These are phyloP conservation scores for Strigamia crassipes DNA, from an alignment of 2,888 invertebrate genomes.

Conservation along the genomic window DNA sequence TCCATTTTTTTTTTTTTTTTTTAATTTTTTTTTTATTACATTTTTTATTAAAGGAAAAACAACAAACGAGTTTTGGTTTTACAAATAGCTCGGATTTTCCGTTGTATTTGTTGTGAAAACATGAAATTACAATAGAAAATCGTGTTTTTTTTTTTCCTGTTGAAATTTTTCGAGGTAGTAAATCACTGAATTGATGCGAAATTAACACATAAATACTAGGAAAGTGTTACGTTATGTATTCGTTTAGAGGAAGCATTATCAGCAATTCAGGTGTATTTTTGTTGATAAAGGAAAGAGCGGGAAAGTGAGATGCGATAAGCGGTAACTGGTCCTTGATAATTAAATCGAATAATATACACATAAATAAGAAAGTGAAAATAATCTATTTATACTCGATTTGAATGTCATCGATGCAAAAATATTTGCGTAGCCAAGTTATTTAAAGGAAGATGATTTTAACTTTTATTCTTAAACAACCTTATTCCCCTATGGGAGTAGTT, in stretches of 20 bases:
- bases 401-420: background rate
- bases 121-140: background rate
- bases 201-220: background rate
- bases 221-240: background rate
- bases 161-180: background rate
- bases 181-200: background rate
- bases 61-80: background rate
- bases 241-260: background rate
- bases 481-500: constrained; percentile 19
- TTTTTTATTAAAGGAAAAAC: too few species aligned
- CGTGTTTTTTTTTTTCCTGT: background rate
- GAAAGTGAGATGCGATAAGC: background rate
- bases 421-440: background rate
- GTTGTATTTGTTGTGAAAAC: background rate
- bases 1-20: constrained; percentile 19
- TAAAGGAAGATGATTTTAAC: constrained; percentile 21
- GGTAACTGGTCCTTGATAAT: background rate
- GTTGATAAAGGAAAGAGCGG: constrained; percentile 13
- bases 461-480: background rate
- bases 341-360: background rate
- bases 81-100: too few species aligned
- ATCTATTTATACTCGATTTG: background rate
- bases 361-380: background rate
- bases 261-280: background rate
- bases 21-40: background rate